Base-by-base conservation (phyloP, 1,140 invertebrate species). In the Ceratoteleas bidentatus region DNA sequence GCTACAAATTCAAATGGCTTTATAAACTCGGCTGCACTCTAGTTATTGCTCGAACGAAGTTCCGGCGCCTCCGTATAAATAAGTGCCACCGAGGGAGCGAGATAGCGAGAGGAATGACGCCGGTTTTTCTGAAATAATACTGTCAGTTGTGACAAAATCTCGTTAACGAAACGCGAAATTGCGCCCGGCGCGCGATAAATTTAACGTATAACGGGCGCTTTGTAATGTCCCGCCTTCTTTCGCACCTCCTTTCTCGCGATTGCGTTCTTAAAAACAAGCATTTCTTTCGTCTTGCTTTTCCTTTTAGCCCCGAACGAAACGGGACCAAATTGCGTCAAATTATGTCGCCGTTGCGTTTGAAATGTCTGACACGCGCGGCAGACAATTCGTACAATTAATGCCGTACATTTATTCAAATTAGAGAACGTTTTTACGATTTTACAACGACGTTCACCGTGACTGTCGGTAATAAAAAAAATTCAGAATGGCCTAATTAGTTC, bases 81-180 rank as follows among this genome's bases (percentile, higher is more conserved):
- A 70, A 78, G 60, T 66, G 24, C 6, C 54, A 16, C 14, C n/a
- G n/a, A n/a, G n/a, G n/a, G n/a, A n/a, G n/a, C n/a, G n/a, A n/a
- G n/a, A n/a, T n/a, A n/a, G n/a, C 13, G 58, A 45, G 56, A 47
- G 65, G 38, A 56, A 68, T 76, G 33, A 70, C 45, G 60, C 58
- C 58, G 58, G 65, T 77, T 77, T 69, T 77, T 70, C 38, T 76
- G 62, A 68, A 75, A 81, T 70, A 75, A 64, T 75, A 58, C 50
- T 70, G 75, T 78, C 75, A 58, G 65, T 64, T 58, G 65, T 78
- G 65, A 78, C 75, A 78, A 70, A 70, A 70, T 78, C 75, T 78
- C 58, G 72, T 74, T 76, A 76, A 81, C 65, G 79, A 81, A 54
- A 68, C 69, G 77, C 77, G 69, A 80, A 76, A 81, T 81, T 70